These are phyloP conservation scores for Speoplatyrhinus poulsoni DNA, from an alignment of 2,113 vertebrate species.

Conservation along the genomic window DNA sequence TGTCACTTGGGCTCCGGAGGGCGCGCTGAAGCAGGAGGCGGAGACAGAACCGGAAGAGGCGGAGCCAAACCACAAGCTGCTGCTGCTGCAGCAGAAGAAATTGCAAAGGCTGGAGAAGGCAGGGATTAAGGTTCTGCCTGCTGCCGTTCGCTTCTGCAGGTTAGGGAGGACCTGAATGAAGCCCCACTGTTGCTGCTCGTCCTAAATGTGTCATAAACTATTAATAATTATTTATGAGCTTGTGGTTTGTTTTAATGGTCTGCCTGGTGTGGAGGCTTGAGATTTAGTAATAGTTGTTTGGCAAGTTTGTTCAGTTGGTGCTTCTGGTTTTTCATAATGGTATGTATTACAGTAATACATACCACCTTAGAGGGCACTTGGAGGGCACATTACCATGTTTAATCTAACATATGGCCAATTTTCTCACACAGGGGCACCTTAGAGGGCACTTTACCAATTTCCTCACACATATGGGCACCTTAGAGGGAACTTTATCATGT, in stretches of 20 bases:
- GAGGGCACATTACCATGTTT: no score
- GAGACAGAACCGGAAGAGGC: slow-evolving; percentile 54
- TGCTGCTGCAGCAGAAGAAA: slow-evolving; percentile 73
- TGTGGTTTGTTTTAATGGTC: not conserved
- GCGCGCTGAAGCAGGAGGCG: slow-evolving; percentile 30
- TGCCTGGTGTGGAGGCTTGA: slow-evolving; percentile 1
- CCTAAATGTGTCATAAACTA: slow-evolving; percentile 15
- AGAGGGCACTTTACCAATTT: no score
- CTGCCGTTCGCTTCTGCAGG: slow-evolving; percentile 87
- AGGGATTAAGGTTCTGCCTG: slow-evolving; percentile 90
- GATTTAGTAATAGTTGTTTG: not conserved
- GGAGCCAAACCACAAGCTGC: slow-evolving; percentile 55
- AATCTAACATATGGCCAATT: no score
- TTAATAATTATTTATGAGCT: slow-evolving; percentile 3
- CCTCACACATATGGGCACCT: no score
- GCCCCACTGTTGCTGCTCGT: slow-evolving; percentile 22
- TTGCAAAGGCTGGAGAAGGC: slow-evolving; percentile 84
- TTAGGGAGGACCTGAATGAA: slow-evolving; percentile 70
- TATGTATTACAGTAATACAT: not conserved
- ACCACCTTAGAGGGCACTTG: no score
- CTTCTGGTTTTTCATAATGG: not conserved
- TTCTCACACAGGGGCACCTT: no score
- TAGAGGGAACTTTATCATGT: no score
- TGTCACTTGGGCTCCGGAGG: slow-evolving; percentile 57
- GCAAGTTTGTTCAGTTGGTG: not conserved